phyloP scores from a whole-genome alignment of 2,888 invertebrate genomes.

The Andricus quercusramuli region DNA sequence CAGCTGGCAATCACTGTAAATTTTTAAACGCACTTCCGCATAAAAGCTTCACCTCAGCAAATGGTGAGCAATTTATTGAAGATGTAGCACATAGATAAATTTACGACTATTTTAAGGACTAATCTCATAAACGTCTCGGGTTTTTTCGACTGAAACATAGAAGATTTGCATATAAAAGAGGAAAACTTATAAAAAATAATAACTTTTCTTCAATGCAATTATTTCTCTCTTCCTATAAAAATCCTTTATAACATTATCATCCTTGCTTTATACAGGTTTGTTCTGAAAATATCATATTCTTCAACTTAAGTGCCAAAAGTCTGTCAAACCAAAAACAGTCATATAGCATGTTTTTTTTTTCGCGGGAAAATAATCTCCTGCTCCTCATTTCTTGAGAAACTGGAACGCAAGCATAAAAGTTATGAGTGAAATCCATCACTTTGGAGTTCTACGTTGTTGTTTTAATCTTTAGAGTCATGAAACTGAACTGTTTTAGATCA shows the following conservation, averaged over 20 bases:
- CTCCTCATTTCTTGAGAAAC: not conserved
- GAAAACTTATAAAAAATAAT: not conserved
- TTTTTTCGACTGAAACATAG: not conserved
- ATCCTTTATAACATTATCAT: not conserved
- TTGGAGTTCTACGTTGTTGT: not conserved
- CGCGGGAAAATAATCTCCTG: not conserved
- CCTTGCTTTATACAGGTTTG: not conserved
- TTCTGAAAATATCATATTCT: not conserved
- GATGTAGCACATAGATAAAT: not conserved
- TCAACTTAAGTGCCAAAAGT: not conserved
- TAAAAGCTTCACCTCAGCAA: not conserved
- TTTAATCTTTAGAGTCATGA: not conserved
- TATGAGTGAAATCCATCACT: not conserved
- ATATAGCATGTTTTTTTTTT: not conserved
- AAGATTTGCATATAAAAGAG: not conserved
- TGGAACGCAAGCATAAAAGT: not conserved
- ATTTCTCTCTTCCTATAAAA: not conserved
- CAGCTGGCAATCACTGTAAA: not conserved
- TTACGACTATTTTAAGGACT: constrained; percentile 1
- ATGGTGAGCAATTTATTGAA: not conserved
- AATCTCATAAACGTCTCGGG: not conserved
- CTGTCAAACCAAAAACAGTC: not conserved
- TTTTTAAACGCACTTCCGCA: not conserved
- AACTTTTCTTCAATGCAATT: not conserved
- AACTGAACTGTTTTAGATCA: not conserved